Evolutionary conservation across 2,888 invertebrate species (phyloP), one percentile per base, ranked within the genome.

Genomic region (Lacanobia oleracea): DNA sequence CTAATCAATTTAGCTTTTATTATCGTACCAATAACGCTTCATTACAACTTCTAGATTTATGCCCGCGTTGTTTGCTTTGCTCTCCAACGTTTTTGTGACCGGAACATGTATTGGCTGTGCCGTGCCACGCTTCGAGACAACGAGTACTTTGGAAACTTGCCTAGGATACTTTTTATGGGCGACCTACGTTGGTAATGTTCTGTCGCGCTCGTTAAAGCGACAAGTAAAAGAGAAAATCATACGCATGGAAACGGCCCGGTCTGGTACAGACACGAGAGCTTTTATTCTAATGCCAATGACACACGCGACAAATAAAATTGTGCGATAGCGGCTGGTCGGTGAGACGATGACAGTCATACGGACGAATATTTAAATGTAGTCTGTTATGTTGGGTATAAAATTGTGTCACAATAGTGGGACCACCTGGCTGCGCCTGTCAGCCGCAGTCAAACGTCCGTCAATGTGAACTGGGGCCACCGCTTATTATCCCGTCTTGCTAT

Each of bases 1-100:
- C 95, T 95, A 95, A 96, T 96, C 96, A 95, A 95, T 94, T 95
- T 95, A 95, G 91, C 94, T 94, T 90, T 94, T 95, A 95, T 95
- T 95, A 95, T 93, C 93, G 93, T 92, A 91, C 93, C 93, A 93
- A 94, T 94, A 94, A 94, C 93, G 93, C 93, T 94, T 94, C 93
- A 95, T 95, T 94, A 94, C 92, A 88, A 90, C 90, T 91, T 86
- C 86, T 92, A 92, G 90, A 92, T 93, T 92, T 93, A 92, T 92
- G 87, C 79, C 85, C 83, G 75, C 84, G 88, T 89, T 93, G 90
- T 93, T 93, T 93, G 90, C 90, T 90, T 90, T 93, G 86, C 90
- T 88, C 88, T 90, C 81, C 64, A 84, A 82, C 60, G 72, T 87
- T 83, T 88, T 88, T 89, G 88, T 88, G 85, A 86, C 86, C 88